Conservation (phyloP, 1,140 invertebrate species). For the Aphis gossypii region DNA sequence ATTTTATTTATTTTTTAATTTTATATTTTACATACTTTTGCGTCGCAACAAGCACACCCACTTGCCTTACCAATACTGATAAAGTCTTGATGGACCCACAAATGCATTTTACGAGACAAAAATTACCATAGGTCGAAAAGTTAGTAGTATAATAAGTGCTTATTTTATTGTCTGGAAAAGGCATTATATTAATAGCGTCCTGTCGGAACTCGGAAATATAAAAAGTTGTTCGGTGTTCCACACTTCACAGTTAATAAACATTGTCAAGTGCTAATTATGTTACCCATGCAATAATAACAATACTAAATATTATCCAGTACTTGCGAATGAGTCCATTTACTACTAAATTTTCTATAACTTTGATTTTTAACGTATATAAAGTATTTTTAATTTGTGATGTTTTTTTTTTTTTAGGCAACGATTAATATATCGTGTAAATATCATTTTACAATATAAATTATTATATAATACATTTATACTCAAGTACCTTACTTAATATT, state of each 20-base stretch:
- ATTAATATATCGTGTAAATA: neutral
- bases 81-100: neutral
- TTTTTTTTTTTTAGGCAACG: neutral
- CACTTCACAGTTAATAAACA: neutral
- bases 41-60: neutral
- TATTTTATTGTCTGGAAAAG: constrained; percentile 14
- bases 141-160: neutral
- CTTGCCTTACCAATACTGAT: neutral
- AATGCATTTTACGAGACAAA: constrained; percentile 4
- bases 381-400: neutral
- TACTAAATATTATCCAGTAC: neutral
- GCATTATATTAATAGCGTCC: neutral
- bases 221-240: neutral
- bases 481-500: neutral
- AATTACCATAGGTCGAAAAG: constrained; percentile 22
- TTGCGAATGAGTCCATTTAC: neutral
- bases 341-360: neutral
- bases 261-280: neutral
- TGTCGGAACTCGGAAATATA: neutral
- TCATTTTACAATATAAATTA: neutral
- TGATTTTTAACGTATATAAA: neutral
- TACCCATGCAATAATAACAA: neutral
- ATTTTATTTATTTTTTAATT: neutral
- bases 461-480: neutral
- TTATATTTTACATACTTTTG: constrained; percentile 9